phyloP scores from a whole-genome alignment of 2,797 vertebrate species.

The Sebastes variabilis region DNA sequence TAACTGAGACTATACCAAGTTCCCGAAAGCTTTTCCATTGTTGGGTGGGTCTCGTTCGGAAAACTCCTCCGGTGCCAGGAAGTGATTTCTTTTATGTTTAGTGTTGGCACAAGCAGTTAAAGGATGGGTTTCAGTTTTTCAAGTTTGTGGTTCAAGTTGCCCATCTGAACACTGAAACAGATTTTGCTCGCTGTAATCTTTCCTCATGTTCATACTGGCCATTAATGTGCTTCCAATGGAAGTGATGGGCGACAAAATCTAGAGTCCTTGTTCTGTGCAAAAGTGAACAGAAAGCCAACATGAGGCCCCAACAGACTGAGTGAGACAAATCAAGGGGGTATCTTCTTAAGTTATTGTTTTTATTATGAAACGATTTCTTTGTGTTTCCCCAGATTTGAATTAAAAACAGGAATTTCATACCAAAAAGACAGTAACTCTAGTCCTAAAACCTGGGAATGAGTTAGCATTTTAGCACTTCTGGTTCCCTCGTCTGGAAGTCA shows the following conservation, averaged over 20 bases:
- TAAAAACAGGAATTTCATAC: not conserved
- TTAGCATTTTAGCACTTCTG: no score
- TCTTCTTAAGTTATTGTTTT: not conserved
- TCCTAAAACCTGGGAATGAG: no score
- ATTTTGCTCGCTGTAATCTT: not conserved
- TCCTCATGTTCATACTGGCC: not conserved
- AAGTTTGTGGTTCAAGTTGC: not conserved
- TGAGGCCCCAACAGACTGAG: not conserved
- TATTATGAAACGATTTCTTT: not conserved
- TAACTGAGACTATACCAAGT: not conserved
- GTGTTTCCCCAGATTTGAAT: not conserved
- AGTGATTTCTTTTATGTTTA: slow-evolving; percentile 8
- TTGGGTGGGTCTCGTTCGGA: slow-evolving; percentile 1
- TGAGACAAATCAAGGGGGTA: not conserved
- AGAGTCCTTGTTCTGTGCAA: not conserved
- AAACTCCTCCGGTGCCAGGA: slow-evolving; percentile 17
- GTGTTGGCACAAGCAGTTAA: not conserved
- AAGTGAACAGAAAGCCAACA: not conserved
- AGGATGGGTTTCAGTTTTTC: not conserved
- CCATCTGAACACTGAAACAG: not conserved
- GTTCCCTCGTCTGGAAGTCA: no score
- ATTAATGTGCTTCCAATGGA: not conserved
- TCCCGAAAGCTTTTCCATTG: slow-evolving; percentile 17
- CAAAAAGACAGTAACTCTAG: not conserved
- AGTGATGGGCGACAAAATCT: not conserved